Conservation (phyloP, 2,113 vertebrate genomes). For the Gymnarchus niloticus region DNA sequence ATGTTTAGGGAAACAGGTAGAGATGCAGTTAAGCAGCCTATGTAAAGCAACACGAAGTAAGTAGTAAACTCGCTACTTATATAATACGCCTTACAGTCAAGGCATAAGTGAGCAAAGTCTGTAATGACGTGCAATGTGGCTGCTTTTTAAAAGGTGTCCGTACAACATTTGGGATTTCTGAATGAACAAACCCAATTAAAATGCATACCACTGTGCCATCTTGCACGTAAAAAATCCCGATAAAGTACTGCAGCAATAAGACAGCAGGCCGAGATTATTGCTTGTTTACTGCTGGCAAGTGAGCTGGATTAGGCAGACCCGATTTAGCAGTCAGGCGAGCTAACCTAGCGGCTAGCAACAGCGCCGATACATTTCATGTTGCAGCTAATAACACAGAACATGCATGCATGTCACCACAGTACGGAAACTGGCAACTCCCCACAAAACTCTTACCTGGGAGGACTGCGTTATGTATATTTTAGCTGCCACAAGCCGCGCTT, state of each 20-base stretch:
- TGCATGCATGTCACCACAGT: neutral
- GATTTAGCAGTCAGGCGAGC: neutral
- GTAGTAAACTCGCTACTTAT: neutral
- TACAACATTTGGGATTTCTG: neutral
- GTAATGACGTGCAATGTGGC: neutral
- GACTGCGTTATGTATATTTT: slow-evolving; percentile 30
- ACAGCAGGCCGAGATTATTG: neutral
- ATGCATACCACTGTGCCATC: neutral
- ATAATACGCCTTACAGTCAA: neutral
- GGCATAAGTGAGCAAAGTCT: neutral
- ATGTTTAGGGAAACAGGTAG: neutral
- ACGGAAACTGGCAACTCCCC: neutral
- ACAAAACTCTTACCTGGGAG: neutral
- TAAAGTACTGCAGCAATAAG: too few species aligned
- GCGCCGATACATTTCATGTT: neutral
- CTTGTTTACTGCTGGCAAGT: neutral
- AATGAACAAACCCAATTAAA: neutral
- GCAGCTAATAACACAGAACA: neutral
- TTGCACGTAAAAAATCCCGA: neutral
- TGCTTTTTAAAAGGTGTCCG: neutral
- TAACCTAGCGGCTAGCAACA: neutral
- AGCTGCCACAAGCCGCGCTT: slow-evolving; percentile 34
- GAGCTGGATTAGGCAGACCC: neutral
- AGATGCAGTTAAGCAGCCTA: neutral
- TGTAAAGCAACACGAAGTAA: neutral